Conservation (phyloP, 1,140 invertebrate genomes). For the Spodoptera litura region DNA sequence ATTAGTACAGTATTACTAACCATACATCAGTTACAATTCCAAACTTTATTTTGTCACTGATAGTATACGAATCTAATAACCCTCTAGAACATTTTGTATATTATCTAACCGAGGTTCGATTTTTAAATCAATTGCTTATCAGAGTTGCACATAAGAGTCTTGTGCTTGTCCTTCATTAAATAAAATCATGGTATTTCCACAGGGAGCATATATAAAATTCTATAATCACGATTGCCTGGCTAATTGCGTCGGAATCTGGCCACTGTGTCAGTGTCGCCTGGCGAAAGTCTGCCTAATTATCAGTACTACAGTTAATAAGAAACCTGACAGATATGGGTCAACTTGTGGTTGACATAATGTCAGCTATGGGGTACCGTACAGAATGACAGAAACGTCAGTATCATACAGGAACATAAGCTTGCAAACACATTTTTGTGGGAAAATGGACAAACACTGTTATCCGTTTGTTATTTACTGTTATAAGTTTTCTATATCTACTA, state of each 20-base stretch:
- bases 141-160: too few relatives aligned
- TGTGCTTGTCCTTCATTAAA: not conserved
- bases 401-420: too few relatives aligned
- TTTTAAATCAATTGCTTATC: not conserved
- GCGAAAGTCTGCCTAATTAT: constrained; percentile 58
- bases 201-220: constrained; percentile 52
- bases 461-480: too few relatives aligned
- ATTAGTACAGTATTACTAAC: too few relatives aligned
- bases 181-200: constrained; percentile 43
- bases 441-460: not conserved
- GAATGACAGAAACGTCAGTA: not conserved
- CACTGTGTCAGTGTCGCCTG: constrained; percentile 57
- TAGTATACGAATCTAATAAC: too few relatives aligned
- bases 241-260: constrained; percentile 62
- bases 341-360: constrained; percentile 13
- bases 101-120: not conserved
- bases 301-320: constrained; percentile 32
- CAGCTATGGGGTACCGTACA: not conserved
- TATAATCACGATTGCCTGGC: constrained; percentile 57
- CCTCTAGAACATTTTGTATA: too few relatives aligned
- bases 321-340: constrained; percentile 28
- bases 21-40: too few relatives aligned
- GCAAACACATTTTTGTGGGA: not conserved
- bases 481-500: too few relatives aligned
- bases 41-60: too few relatives aligned